Conservation (phyloP, 2,113 vertebrate species). For the Aptenodytes patagonicus region DNA sequence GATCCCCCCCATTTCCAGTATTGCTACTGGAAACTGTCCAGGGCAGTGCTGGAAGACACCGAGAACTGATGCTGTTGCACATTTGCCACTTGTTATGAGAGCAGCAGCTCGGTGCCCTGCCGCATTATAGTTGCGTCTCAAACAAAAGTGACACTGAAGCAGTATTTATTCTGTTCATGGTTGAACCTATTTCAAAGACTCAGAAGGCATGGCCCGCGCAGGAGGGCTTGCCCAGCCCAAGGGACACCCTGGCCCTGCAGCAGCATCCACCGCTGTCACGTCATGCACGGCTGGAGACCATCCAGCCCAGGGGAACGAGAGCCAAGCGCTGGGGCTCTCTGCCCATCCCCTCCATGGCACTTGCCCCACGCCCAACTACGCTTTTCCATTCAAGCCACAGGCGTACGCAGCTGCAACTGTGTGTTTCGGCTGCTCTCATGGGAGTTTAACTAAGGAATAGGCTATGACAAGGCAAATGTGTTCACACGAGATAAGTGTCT, state of each 20-base stretch:
- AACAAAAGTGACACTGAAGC: background rate
- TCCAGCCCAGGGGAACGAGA: background rate
- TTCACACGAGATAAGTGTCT: slow-evolving; percentile 30
- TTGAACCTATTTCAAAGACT: background rate
- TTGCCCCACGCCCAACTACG: fast-evolving
- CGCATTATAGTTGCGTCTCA: background rate
- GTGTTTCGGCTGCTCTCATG: background rate
- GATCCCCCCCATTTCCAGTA: background rate
- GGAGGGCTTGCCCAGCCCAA: background rate
- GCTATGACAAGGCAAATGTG: background rate
- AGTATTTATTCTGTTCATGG: background rate
- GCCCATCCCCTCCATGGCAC: background rate
- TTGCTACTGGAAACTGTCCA: background rate
- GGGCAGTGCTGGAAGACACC: background rate
- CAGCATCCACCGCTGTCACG: background rate
- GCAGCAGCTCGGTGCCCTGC: background rate
- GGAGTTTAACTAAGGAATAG: slow-evolving; percentile 43
- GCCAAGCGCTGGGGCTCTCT: background rate
- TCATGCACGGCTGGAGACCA: fast-evolving
- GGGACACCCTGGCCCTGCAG: background rate
- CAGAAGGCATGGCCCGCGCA: background rate
- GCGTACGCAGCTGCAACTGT: background rate
- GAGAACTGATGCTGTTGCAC: background rate
- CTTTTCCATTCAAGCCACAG: background rate
- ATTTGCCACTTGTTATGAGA: background rate